Evolutionary conservation across 2,113 vertebrate species (phyloP).

Genomic region (Neopipo cinnamomea): DNA sequence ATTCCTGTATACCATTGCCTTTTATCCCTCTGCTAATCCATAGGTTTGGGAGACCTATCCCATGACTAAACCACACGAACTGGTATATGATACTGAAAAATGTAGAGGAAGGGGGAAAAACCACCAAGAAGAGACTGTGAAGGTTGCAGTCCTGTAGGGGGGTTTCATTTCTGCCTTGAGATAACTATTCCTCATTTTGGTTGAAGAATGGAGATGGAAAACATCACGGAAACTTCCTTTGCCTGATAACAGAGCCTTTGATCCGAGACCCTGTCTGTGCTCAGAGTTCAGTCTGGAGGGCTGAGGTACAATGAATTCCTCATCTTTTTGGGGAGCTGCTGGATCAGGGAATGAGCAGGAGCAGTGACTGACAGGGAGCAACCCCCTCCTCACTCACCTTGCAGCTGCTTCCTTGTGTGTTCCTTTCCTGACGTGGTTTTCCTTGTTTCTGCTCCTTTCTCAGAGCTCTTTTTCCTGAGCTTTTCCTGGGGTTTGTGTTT

Average conservation of each 20-base stretch:
- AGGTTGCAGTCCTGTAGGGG: background rate
- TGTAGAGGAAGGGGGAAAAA: too few species aligned
- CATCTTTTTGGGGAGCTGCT: background rate
- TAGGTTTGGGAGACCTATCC: background rate
- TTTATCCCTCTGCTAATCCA: slow-evolving; percentile 9
- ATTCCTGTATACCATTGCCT: background rate
- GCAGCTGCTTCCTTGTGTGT: background rate
- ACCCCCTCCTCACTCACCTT: accelerated
- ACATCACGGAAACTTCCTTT: background rate
- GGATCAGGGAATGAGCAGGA: background rate
- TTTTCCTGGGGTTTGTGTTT: background rate
- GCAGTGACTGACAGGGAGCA: background rate
- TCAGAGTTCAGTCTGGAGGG: background rate
- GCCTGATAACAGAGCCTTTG: background rate
- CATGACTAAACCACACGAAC: background rate
- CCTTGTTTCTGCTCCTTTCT: background rate
- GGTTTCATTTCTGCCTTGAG: background rate
- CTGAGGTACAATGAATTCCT: background rate
- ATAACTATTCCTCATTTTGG: background rate
- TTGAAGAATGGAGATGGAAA: background rate
- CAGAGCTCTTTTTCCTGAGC: background rate
- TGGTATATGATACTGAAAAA: background rate
- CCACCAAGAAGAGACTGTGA: background rate
- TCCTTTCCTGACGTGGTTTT: background rate
- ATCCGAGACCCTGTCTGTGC: background rate